Base-by-base conservation (phyloP, 2,888 invertebrate genomes). In the Hipparchia sbordonii region DNA sequence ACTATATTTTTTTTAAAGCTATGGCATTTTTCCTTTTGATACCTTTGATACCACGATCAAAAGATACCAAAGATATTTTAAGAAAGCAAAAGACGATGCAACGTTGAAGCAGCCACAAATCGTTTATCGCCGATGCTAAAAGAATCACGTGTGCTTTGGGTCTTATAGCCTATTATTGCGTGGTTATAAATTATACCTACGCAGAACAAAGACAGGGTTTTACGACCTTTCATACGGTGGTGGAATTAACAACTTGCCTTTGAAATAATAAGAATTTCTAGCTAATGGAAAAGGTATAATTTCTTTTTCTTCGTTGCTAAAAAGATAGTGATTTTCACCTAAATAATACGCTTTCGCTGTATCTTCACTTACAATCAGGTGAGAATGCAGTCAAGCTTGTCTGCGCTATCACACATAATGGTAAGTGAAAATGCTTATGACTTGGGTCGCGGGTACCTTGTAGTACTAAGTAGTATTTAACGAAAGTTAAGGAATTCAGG, bases 171-270 rank as follows among this genome's bases (percentile, higher is more conserved):
- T 72, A 71, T 79, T 79, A 77, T 77, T 74, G 74, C 76, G 72
- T 57, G 77, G 71, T 72, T 77, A 75, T 79, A 77, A 79, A 78
- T 79, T 77, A 80, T 77, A 73, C 52, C 12, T 65, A 51, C 65
- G 67, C 56, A 70, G 59, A 73, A 77, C 81, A 80, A 75, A 82
- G 82, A 79, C 79, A 70, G 77, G 79, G 77, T 82, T 75, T 82
- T 81, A 83, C 76, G 84, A 76, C 78, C 69, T 76, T 75, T 74
- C 76, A 70, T 77, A 68, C 57, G 67, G 78, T 76, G 73, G 77
- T 80, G 83, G 59, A 60, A 60, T 84, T 79, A 82, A 81, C 81
- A 80, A 79, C 82, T 81, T 81, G 80, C 70, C 66, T 72, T 70
- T 8, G 72, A 72, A 74, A 76, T 79, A 75, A 75, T 71, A 70